Conservation (phyloP, 1,140 invertebrate genomes). For the Musca vetustissima region DNA sequence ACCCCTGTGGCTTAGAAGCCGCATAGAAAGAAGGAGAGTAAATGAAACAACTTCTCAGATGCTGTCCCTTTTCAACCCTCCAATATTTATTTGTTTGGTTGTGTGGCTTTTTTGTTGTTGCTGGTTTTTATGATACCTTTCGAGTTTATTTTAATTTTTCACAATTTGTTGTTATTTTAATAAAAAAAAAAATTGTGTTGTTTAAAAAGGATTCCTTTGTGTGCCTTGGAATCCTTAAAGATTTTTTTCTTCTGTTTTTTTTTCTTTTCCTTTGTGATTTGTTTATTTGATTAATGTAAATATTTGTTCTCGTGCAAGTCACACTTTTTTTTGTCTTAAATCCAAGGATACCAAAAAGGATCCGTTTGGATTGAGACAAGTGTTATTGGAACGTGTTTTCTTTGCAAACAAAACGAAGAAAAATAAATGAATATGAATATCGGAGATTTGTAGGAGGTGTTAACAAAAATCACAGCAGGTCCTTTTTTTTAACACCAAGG, state of each 20-base stretch:
- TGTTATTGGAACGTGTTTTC: conserved; percentile 1
- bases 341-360: not conserved
- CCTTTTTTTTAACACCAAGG: no score
- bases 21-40: not conserved
- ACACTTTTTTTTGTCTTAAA: conserved; percentile 1
- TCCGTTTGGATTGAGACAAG: not conserved
- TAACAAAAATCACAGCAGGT: not conserved
- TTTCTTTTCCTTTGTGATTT: not conserved
- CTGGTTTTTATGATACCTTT: not conserved
- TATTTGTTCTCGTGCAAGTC: conserved; percentile 2
- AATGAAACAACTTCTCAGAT: not conserved
- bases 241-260: not conserved
- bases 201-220: not conserved
- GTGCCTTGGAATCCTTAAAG: no score
- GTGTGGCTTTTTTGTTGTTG: not conserved
- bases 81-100: not conserved
- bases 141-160: not conserved
- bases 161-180: not conserved
- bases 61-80: no score
- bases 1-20: not conserved
- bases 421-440: not conserved
- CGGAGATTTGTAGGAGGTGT: not conserved
- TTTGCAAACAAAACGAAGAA: not conserved
- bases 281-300: conserved; percentile 2
- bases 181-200: not conserved